These are phyloP conservation scores for Nymphalis io DNA, from an alignment of 1,140 invertebrate species.

Conservation along the genomic window DNA sequence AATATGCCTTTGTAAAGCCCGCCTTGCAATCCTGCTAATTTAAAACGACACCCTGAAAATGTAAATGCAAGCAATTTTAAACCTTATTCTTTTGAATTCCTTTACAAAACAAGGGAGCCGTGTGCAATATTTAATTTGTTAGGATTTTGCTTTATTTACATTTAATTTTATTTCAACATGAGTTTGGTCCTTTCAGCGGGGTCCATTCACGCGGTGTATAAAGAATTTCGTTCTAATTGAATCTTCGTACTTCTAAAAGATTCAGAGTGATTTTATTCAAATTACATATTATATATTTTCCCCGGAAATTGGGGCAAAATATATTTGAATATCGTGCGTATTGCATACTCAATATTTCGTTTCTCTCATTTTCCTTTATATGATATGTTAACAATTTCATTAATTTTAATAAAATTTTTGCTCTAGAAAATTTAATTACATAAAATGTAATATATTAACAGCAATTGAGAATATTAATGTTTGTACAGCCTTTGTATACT, in stretches of 20 bases:
- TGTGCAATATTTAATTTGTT: slow-evolving; percentile 31
- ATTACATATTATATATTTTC: slow-evolving; percentile 37
- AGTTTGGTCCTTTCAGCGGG: slow-evolving; percentile 46
- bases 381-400: no score
- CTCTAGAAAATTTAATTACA: slow-evolving; percentile 12
- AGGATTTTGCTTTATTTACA: slow-evolving; percentile 50
- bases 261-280: slow-evolving; percentile 39
- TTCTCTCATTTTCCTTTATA: not conserved
- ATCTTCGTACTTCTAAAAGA: slow-evolving; percentile 46
- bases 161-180: slow-evolving; percentile 55
- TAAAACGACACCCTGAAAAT: slow-evolving; percentile 22
- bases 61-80: slow-evolving; percentile 28
- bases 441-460: not conserved
- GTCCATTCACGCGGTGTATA: slow-evolving; percentile 52
- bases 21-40: slow-evolving; percentile 34
- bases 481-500: no score
- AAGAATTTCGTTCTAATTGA: slow-evolving; percentile 58
- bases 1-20: slow-evolving; percentile 54
- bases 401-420: not conserved
- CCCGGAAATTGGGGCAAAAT: slow-evolving; percentile 32
- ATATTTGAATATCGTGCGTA: not conserved
- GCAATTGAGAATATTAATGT: no score
- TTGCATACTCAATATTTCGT: slow-evolving; percentile 2
- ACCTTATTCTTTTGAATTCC: slow-evolving; percentile 29
- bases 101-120: slow-evolving; percentile 11